Evolutionary conservation across 30 jellyfish, hydroid and myxozoan species (phyloP).

Genomic region (Turritopsis rubra): DNA sequence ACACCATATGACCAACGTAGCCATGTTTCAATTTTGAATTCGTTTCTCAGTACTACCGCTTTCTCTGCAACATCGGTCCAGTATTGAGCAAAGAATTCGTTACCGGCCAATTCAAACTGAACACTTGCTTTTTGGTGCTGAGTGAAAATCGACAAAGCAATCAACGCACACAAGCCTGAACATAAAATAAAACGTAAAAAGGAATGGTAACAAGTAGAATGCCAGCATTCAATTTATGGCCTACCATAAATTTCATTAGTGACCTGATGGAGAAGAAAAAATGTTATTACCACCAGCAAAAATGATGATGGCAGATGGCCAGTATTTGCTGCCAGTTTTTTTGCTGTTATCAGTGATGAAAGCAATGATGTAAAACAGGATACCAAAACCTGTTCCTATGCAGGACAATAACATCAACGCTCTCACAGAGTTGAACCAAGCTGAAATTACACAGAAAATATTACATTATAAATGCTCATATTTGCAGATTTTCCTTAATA

Average conservation of each 20-base stretch:
- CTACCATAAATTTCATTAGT: neutral
- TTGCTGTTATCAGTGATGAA: constrained; percentile 24
- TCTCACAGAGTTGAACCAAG: constrained; percentile 21
- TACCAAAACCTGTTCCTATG: constrained; percentile 24
- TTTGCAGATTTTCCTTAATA: neutral
- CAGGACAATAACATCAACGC: constrained; percentile 22
- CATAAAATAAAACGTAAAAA: neutral
- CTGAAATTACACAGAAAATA: neutral
- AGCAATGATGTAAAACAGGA: constrained; percentile 7
- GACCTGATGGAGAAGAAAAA: neutral
- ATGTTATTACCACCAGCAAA: neutral
- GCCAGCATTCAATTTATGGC: neutral
- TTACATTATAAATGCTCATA: neutral
- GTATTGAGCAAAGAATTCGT: constrained; percentile 12
- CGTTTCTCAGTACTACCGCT: constrained; percentile 10
- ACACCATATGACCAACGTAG: constrained; percentile 31
- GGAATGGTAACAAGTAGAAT: neutral
- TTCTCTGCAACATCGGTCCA: constrained; percentile 19
- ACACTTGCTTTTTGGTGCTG: neutral
- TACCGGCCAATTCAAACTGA: constrained; percentile 8
- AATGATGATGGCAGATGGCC: constrained; percentile 16
- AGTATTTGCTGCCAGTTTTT: constrained; percentile 22
- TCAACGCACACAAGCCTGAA: constrained; percentile 17
- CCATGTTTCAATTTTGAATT: constrained; percentile 30
- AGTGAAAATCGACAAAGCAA: constrained; percentile 19